These are phyloP conservation scores for Sebastes taczanowskii DNA, from an alignment of 2,797 vertebrate species.

Conservation along the genomic window DNA sequence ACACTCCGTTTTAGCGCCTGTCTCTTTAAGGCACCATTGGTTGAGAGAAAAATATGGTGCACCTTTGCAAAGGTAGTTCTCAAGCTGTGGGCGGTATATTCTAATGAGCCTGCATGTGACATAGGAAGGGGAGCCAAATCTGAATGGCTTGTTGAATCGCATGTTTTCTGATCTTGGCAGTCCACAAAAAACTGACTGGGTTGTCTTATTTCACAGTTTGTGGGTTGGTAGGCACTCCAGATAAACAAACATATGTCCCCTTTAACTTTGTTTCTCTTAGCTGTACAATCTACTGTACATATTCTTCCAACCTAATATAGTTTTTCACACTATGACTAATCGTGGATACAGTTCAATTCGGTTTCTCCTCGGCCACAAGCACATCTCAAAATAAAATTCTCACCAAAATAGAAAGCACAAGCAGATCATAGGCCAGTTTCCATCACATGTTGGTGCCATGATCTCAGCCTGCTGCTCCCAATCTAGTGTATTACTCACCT, in stretches of 20 bases:
- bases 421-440: background rate
- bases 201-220: no score
- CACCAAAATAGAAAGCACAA: constrained; percentile 8
- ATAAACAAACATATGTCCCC: no score
- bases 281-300: background rate
- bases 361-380: background rate
- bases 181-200: no score
- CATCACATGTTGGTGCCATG: background rate
- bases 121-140: no score
- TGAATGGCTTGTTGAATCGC: no score
- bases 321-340: background rate
- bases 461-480: constrained; percentile 5
- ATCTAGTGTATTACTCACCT: constrained; percentile 24
- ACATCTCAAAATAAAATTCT: constrained; percentile 8
- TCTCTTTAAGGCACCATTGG: no score
- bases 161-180: no score
- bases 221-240: no score
- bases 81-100: no score
- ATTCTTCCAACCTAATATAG: background rate
- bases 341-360: background rate
- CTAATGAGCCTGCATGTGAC: background rate
- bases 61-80: no score
- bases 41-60: no score
- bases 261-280: background rate
- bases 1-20: no score